Evolutionary conservation across 2,113 vertebrate genomes (phyloP).

Genomic region (Anolis carolinensis): DNA sequence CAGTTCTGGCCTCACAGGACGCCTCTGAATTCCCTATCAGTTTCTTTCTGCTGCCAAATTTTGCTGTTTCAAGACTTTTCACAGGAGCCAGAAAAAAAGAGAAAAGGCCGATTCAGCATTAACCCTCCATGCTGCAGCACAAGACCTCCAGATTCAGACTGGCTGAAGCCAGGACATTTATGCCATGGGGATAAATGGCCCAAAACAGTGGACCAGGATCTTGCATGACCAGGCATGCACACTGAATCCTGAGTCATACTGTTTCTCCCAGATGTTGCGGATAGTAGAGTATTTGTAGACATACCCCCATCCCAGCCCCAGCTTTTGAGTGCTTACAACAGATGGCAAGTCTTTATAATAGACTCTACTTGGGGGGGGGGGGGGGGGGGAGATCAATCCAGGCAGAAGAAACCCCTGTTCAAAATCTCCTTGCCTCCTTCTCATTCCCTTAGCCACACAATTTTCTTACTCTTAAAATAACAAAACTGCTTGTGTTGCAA

Average conservation of each 20-base stretch:
- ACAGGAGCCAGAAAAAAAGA: conserved; percentile 26
- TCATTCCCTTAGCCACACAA: not conserved
- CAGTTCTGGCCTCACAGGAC: not conserved
- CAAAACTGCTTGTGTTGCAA: not conserved
- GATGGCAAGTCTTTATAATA: not conserved
- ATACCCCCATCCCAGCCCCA: not conserved
- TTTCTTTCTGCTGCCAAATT: conserved; percentile 38
- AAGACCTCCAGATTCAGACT: conserved; percentile 44
- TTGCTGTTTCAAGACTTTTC: conserved; percentile 44
- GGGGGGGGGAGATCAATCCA: not conserved
- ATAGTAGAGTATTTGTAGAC: not conserved
- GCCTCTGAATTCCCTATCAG: conserved; percentile 2
- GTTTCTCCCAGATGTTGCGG: conserved; percentile 9
- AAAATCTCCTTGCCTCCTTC: not conserved
- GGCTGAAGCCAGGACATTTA: conserved; percentile 40
- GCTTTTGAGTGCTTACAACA: not conserved
- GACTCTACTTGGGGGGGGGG: not conserved
- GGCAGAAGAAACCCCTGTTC: not conserved
- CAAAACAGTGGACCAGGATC: not conserved
- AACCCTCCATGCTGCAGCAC: conserved; percentile 43
- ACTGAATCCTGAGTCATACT: not conserved
- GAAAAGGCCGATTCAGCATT: conserved; percentile 54
- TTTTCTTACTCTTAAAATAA: not conserved
- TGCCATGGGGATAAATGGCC: conserved; percentile 25
- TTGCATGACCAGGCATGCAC: not conserved